These are phyloP conservation scores for Anoplopoma fimbria DNA, from an alignment of 2,113 vertebrate species.

Conservation along the genomic window DNA sequence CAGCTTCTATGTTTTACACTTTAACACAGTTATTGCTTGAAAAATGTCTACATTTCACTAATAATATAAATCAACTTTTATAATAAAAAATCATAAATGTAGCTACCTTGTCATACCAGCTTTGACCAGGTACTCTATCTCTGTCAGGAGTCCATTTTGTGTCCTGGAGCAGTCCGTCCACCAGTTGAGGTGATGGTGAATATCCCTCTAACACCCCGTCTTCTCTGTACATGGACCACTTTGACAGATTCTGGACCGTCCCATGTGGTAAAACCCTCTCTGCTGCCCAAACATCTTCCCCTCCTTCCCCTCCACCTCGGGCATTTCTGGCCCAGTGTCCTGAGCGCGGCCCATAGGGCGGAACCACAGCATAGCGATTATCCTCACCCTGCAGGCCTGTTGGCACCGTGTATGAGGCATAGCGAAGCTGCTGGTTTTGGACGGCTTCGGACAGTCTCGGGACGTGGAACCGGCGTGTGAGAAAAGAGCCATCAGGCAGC, in stretches of 20 bases:
- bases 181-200: conserved; percentile 43
- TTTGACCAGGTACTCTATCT: conserved; percentile 77
- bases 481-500: conserved; percentile 75
- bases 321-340: conserved; percentile 84
- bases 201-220: conserved; percentile 80
- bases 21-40: background rate
- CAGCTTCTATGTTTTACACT: background rate
- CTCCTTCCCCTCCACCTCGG: conserved; percentile 73
- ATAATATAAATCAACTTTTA: background rate
- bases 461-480: conserved; percentile 74
- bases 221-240: conserved; percentile 84
- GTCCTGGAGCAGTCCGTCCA: conserved; percentile 63
- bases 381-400: conserved; percentile 74
- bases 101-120: conserved; percentile 87
- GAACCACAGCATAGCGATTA: conserved; percentile 89
- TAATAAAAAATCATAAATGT: background rate
- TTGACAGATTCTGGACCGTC: conserved; percentile 79
- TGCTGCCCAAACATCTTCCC: conserved; percentile 83
- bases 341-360: conserved; percentile 87
- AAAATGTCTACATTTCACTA: background rate
- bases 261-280: conserved; percentile 83
- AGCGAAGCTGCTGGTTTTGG: conserved; percentile 82
- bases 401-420: conserved; percentile 79
- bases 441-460: conserved; percentile 76
- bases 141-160: conserved; percentile 81